These are phyloP conservation scores for Oasisia sp. DNA, from an alignment of 2,888 invertebrate genomes.

Conservation along the genomic window DNA sequence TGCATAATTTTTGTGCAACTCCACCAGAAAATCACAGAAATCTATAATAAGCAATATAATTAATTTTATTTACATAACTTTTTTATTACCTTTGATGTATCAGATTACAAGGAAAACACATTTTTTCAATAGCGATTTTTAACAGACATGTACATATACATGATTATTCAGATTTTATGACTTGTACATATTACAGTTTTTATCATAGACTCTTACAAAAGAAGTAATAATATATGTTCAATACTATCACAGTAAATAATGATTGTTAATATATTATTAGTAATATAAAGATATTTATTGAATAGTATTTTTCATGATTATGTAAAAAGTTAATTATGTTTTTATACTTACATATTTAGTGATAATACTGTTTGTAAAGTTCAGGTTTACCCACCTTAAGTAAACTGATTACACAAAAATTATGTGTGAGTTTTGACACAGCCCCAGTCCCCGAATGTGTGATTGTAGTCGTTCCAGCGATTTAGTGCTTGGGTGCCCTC, in stretches of 20 bases:
- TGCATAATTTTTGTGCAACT: not conserved
- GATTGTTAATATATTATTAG: too few relatives aligned
- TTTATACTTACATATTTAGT: not conserved
- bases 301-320: not conserved
- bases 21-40: not conserved
- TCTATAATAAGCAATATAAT: not conserved
- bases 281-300: not conserved
- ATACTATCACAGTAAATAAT: not conserved
- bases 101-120: too few relatives aligned
- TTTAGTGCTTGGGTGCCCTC: not conserved
- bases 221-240: not conserved
- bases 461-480: not conserved
- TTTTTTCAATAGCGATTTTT: not conserved
- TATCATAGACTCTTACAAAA: not conserved
- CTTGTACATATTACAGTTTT: not conserved
- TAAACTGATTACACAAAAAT: not conserved
- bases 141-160: too few relatives aligned
- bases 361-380: not conserved
- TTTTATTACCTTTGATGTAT: too few relatives aligned
- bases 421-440: not conserved
- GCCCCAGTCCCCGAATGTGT: not conserved
- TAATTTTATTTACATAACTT: too few relatives aligned
- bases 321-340: not conserved
- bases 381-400: not conserved
- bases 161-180: too few relatives aligned